Evolutionary conservation across 2,888 invertebrate genomes (phyloP).

Genomic region (Chironomus riparius): DNA sequence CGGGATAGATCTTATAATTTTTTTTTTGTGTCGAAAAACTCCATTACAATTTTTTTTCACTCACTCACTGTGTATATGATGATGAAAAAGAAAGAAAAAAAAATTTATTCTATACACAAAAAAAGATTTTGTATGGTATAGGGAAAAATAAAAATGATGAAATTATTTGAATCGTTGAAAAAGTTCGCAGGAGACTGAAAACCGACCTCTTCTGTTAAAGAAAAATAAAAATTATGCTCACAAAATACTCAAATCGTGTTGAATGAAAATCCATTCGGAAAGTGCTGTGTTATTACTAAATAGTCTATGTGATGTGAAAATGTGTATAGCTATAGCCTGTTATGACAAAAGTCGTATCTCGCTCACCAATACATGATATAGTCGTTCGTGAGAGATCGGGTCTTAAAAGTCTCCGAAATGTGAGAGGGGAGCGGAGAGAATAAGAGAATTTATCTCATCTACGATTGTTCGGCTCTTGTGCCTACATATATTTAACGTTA

Average conservation of each 20-base stretch:
- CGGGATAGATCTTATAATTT: background rate
- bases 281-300: background rate
- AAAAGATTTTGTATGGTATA: slow-evolving; percentile 9
- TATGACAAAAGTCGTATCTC: background rate
- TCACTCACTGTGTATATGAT: slow-evolving; percentile 13
- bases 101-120: slow-evolving; percentile 13
- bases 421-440: slow-evolving; percentile 1
- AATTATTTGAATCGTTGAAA: slow-evolving; percentile 26
- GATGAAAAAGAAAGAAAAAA: slow-evolving; percentile 12
- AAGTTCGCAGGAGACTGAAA: slow-evolving; percentile 22
- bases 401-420: no score
- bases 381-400: background rate
- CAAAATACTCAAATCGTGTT: slow-evolving; percentile 5
- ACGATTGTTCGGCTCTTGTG: no score
- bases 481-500: no score
- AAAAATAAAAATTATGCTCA: slow-evolving; percentile 26
- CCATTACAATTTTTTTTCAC: slow-evolving; percentile 13
- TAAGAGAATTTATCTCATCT: background rate
- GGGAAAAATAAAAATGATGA: slow-evolving; percentile 27
- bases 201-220: background rate
- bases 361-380: background rate
- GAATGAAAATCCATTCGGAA: background rate
- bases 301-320: background rate
- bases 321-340: background rate
- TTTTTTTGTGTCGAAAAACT: slow-evolving; percentile 5